These are phyloP conservation scores for Eulimnadia texana DNA, from an alignment of 1,140 invertebrate species.

Conservation along the genomic window DNA sequence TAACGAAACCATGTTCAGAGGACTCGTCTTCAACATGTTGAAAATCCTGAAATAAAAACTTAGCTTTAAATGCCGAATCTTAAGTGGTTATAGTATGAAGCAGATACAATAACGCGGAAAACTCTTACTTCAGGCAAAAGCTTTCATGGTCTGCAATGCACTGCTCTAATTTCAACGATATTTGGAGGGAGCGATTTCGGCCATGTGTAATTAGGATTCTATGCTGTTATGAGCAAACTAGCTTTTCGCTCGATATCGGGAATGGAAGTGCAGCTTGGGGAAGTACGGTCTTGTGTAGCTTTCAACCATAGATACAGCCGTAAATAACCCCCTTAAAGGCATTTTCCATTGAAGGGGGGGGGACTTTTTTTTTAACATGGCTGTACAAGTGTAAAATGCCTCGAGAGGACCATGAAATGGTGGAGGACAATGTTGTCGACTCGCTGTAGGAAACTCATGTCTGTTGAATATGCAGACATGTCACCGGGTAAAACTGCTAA, in stretches of 20 bases:
- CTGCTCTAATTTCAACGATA: background rate
- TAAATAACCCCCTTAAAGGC: too few relatives aligned
- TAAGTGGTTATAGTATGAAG: too few relatives aligned
- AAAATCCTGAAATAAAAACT: constrained; percentile 20
- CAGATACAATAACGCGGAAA: too few relatives aligned
- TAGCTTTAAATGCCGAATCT: background rate
- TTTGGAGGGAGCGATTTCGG: background rate
- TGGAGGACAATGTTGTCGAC: background rate
- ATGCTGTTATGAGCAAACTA: background rate
- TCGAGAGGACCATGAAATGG: too few relatives aligned
- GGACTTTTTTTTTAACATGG: too few relatives aligned
- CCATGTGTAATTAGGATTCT: background rate
- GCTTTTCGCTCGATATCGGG: background rate
- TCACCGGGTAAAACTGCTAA: background rate
- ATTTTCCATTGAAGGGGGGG: too few relatives aligned
- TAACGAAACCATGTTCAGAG: constrained; percentile 36
- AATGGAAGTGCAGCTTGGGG: background rate
- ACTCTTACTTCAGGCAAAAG: background rate
- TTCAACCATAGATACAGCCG: background rate
- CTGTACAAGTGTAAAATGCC: background rate
- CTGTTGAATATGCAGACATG: background rate
- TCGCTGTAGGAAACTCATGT: background rate
- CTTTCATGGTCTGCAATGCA: background rate
- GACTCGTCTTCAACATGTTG: constrained; percentile 20
- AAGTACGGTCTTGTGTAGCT: background rate